Evolutionary conservation across 2,797 vertebrate genomes (phyloP).

Genomic region (Bovichtus variegatus): DNA sequence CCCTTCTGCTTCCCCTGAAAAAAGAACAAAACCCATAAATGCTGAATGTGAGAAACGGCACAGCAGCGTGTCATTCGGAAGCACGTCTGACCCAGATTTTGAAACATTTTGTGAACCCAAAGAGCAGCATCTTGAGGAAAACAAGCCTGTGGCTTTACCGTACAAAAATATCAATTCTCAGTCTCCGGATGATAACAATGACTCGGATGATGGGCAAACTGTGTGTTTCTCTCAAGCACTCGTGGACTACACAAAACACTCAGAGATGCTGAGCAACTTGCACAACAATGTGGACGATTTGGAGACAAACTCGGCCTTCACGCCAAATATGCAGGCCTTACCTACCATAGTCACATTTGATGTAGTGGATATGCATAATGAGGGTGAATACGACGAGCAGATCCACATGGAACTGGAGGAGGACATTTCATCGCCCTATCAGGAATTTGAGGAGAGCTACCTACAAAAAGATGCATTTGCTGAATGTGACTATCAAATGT

Average conservation of each 20-base stretch:
- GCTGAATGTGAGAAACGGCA: slow-evolving; percentile 65
- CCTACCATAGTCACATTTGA: slow-evolving; percentile 98
- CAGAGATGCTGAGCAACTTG: slow-evolving; percentile 90
- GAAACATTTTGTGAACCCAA: slow-evolving; percentile 76
- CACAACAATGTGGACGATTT: slow-evolving; percentile 86
- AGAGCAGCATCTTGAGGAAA: slow-evolving; percentile 76
- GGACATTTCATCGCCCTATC: slow-evolving; percentile 89
- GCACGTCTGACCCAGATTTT: slow-evolving; percentile 73
- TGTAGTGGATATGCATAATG: slow-evolving; percentile 95
- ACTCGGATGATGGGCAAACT: slow-evolving; percentile 86
- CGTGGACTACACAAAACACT: slow-evolving; percentile 92
- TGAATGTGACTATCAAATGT: slow-evolving; percentile 91
- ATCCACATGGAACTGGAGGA: slow-evolving; percentile 91
- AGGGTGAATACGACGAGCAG: slow-evolving; percentile 94
- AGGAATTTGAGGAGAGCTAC: slow-evolving; percentile 92
- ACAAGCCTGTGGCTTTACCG: slow-evolving; percentile 62
- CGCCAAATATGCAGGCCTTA: slow-evolving; percentile 92
- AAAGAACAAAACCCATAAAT: slow-evolving; percentile 45
- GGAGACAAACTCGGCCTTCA: slow-evolving; percentile 89
- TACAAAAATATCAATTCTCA: slow-evolving; percentile 67
- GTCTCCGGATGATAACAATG: slow-evolving; percentile 55
- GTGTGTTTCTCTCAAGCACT: slow-evolving; percentile 95
- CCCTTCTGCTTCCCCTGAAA: slow-evolving; percentile 54
- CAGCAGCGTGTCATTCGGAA: slow-evolving; percentile 70
- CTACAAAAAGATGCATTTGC: slow-evolving; percentile 91